A percentile compares a stretch with the other conserved stretches of the same genome.
Conservation (phyloP, 2,888 invertebrate genomes). For the Lycocerus yunnanus region DNA sequence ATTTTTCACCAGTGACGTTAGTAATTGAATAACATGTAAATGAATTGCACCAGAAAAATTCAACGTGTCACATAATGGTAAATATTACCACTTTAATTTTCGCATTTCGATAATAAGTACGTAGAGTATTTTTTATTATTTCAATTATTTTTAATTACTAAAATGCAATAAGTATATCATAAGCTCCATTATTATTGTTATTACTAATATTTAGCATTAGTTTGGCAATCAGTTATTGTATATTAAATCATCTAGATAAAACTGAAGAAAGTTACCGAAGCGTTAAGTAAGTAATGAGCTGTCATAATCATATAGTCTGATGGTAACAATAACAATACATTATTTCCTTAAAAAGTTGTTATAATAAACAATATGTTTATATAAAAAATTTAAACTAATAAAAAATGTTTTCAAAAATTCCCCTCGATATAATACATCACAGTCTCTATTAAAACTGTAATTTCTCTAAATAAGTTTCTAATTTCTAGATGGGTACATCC, state of each 20-base stretch:
- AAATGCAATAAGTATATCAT: too few relatives aligned
- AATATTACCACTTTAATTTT: too few relatives aligned
- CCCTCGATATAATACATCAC: neutral
- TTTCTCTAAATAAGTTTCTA: neutral
- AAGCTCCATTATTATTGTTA: too few relatives aligned
- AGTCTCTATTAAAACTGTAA: neutral
- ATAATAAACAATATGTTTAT: neutral
- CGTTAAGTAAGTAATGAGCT: neutral
- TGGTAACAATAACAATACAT: neutral
- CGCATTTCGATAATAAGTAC: too few relatives aligned
- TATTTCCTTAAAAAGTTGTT: neutral
- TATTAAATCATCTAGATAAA: neutral
- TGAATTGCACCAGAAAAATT: too few relatives aligned
- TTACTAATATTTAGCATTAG: too few relatives aligned
- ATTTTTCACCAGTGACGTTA: too few relatives aligned
- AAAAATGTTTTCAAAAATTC: neutral
- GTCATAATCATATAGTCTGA: neutral
- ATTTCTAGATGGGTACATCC: neutral
- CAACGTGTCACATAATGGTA: too few relatives aligned
- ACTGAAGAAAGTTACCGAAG: neutral
- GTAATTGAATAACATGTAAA: too few relatives aligned
- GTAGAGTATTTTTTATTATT: too few relatives aligned
- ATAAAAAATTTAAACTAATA: too few relatives aligned
- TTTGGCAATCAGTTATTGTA: too few relatives aligned
- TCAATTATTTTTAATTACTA: neutral